Evolutionary conservation across 1,140 invertebrate species (phyloP).

Genomic region (Drosophila tani): DNA sequence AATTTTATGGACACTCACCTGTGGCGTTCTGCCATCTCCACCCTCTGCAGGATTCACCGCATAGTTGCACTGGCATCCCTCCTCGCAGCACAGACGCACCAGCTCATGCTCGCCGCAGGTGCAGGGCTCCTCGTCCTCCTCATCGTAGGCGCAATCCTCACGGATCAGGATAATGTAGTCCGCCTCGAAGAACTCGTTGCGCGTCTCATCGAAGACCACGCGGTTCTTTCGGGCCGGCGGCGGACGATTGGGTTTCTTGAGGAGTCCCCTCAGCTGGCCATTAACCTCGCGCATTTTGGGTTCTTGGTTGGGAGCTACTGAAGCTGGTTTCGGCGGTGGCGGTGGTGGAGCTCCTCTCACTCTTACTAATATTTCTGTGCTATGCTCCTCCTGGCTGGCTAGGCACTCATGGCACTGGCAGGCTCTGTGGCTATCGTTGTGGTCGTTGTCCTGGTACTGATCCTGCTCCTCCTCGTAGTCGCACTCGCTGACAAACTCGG

Average conservation of each 20-base stretch:
- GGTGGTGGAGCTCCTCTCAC: not conserved
- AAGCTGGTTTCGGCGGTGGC: not conserved
- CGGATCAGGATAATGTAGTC: constrained; percentile 94
- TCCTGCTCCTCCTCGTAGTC: constrained; percentile 23
- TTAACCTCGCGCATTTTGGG: constrained; percentile 79
- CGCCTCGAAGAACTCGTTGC: constrained; percentile 94
- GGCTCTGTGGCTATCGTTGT: constrained; percentile 34
- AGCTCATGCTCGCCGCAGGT: constrained; percentile 91
- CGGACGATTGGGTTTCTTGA: constrained; percentile 84
- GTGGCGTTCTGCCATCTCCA: constrained; percentile 82
- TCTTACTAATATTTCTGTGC: not conserved
- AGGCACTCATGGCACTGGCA: constrained; percentile 76
- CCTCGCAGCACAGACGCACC: constrained; percentile 88
- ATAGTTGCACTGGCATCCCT: constrained; percentile 86
- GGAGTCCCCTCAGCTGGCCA: constrained; percentile 76
- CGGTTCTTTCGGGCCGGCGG: constrained; percentile 87
- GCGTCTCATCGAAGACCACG: constrained; percentile 93
- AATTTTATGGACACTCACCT: constrained; percentile 72
- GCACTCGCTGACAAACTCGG: constrained; percentile 68
- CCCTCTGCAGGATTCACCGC: constrained; percentile 72
- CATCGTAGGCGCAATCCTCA: constrained; percentile 92
- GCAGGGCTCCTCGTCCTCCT: constrained; percentile 90
- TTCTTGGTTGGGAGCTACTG: not conserved
- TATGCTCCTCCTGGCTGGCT: constrained; percentile 37
- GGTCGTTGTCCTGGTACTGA: constrained; percentile 33